Percentiles rank a stretch among this genome's conserved stretches.
Evolutionary conservation across 2,888 invertebrate genomes (phyloP).

Genomic region (Andricus curvator): DNA sequence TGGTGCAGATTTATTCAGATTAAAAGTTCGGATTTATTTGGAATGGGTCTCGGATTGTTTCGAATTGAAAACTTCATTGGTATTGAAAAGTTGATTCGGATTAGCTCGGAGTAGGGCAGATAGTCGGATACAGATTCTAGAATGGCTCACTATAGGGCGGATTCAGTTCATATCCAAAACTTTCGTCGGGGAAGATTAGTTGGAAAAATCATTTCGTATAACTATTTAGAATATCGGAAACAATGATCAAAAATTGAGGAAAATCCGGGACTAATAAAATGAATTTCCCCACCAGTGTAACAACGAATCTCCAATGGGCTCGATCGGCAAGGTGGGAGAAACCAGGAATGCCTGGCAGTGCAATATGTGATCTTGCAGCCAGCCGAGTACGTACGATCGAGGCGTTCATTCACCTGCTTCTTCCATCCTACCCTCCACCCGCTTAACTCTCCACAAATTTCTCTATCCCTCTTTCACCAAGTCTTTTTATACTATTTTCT

Average conservation of each 20-base stretch:
- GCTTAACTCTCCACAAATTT: slow-evolving; percentile 23
- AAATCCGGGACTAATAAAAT: background rate
- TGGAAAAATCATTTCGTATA: background rate
- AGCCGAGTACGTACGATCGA: slow-evolving; percentile 56
- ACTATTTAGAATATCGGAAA: background rate
- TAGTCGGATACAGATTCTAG: too few species aligned
- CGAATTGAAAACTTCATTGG: too few species aligned
- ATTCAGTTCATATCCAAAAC: too few species aligned
- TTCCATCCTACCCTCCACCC: slow-evolving; percentile 31
- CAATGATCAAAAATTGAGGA: background rate
- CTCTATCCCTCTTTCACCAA: slow-evolving; percentile 41
- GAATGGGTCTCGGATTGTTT: too few species aligned
- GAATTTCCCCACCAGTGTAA: background rate
- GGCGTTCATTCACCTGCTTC: slow-evolving; percentile 60
- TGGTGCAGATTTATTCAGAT: too few species aligned
- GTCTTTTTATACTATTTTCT: slow-evolving; percentile 49
- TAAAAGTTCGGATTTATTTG: too few species aligned
- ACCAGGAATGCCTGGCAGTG: slow-evolving; percentile 57
- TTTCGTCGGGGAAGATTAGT: background rate
- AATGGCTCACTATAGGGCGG: too few species aligned
- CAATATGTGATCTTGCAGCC: slow-evolving; percentile 59
- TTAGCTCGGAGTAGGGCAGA: too few species aligned
- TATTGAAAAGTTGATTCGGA: too few species aligned
- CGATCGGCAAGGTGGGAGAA: slow-evolving; percentile 43
- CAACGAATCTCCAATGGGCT: slow-evolving; percentile 39